Conservation (phyloP, 2,888 invertebrate genomes). For the Drosophila setosimentum region DNA sequence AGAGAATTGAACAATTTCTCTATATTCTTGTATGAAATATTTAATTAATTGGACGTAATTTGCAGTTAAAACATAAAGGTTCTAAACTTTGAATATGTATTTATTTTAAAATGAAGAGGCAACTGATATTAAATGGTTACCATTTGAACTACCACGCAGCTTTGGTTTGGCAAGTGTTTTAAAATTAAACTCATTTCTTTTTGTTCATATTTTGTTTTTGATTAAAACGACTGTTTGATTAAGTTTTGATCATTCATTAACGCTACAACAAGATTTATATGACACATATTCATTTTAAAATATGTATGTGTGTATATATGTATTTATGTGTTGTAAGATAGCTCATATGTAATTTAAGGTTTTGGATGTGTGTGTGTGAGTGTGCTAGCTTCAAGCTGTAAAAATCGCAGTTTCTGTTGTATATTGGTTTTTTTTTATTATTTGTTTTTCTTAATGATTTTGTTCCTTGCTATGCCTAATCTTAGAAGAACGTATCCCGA, state of each 20-base stretch:
- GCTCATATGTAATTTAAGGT: conserved; percentile 31
- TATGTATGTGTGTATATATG: conserved; percentile 19
- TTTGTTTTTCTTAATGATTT: conserved; percentile 32
- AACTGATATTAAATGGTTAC: neutral
- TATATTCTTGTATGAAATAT: neutral
- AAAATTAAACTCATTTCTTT: neutral
- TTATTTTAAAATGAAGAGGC: neutral
- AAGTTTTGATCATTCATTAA: conserved; percentile 41
- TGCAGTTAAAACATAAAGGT: neutral
- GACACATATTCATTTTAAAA: conserved; percentile 30
- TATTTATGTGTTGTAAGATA: conserved; percentile 36
- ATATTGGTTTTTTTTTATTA: conserved; percentile 25
- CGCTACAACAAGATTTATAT: conserved; percentile 53
- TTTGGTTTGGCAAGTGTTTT: conserved; percentile 22
- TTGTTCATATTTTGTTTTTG: conserved; percentile 1
- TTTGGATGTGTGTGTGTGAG: conserved; percentile 19
- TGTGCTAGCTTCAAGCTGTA: conserved; percentile 72
- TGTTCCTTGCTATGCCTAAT: conserved; percentile 53
- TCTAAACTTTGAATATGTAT: neutral
- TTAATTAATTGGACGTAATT: neutral
- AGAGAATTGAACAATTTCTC: neutral
- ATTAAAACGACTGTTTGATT: conserved; percentile 33
- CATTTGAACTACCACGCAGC: neutral
- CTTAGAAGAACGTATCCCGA: conserved; percentile 53
- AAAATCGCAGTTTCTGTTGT: conserved; percentile 72